A percentile compares a stretch with the other conserved stretches of the same genome.
Evolutionary conservation across 1,140 invertebrate genomes (phyloP).

Genomic region (Sycophila sp.): DNA sequence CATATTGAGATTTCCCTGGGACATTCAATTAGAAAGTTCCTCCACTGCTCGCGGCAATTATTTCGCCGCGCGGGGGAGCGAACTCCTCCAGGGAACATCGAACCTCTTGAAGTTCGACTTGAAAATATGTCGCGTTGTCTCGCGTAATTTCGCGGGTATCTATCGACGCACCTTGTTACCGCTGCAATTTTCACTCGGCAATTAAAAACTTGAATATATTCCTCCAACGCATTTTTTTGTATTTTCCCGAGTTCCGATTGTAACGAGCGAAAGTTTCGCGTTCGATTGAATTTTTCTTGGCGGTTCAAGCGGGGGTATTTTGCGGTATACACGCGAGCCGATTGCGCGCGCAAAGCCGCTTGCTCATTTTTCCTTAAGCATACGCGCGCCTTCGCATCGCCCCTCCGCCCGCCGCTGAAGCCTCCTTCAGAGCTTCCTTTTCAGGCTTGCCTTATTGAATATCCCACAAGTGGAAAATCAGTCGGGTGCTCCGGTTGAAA

Average conservation of each 20-base stretch:
- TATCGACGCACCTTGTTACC: constrained; percentile 44
- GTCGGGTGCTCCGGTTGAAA: constrained; percentile 58
- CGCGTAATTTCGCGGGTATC: constrained; percentile 49
- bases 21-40: constrained; percentile 41
- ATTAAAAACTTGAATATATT: constrained; percentile 27
- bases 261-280: constrained; percentile 10
- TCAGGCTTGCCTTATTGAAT: constrained; percentile 64
- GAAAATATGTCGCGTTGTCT: constrained; percentile 45
- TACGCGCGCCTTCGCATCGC: constrained; percentile 30
- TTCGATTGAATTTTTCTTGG: no score
- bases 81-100: constrained; percentile 39
- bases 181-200: background rate
- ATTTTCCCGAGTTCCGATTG: background rate
- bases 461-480: constrained; percentile 66
- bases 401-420: constrained; percentile 34
- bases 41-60: constrained; percentile 30
- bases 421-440: constrained; percentile 54
- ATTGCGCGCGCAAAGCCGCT: constrained; percentile 22
- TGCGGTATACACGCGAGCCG: constrained; percentile 42
- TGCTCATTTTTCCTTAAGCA: constrained; percentile 48
- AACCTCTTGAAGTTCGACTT: constrained; percentile 42
- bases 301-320: background rate
- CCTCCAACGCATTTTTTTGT: constrained; percentile 9
- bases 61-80: constrained; percentile 11
- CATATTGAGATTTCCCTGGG: constrained; percentile 37